These are phyloP conservation scores for Oryzias melastigma DNA, from an alignment of 2,113 vertebrate genomes.

Conservation along the genomic window DNA sequence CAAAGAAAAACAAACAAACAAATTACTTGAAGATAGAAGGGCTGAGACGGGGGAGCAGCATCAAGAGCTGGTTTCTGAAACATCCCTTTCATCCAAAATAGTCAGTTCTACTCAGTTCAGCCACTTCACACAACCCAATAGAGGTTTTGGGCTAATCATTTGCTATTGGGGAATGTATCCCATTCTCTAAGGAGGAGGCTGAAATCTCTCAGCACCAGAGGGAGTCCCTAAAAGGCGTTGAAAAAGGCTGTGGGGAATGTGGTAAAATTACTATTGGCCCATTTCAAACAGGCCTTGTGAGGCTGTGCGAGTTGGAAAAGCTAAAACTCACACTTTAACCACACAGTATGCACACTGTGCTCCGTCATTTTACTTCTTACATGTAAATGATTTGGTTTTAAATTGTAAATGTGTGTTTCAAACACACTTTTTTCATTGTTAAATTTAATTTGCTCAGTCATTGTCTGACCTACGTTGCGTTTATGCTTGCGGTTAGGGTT, in stretches of 20 bases:
- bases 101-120: constrained; percentile 24
- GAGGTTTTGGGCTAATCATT: constrained; percentile 55
- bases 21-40: constrained; percentile 24
- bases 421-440: background rate
- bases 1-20: constrained; percentile 47
- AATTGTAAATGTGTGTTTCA: background rate
- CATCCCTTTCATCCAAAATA: constrained; percentile 45
- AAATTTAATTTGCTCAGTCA: background rate
- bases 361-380: background rate
- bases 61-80: constrained; percentile 22
- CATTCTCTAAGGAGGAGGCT: constrained; percentile 34
- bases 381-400: background rate
- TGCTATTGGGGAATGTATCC: constrained; percentile 36
- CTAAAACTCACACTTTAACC: constrained; percentile 15
- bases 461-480: too few relatives aligned
- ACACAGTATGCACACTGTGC: background rate
- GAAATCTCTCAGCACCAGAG: constrained; percentile 41
- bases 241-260: constrained; percentile 37
- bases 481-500: too few relatives aligned
- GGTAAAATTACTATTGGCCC: constrained; percentile 34
- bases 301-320: constrained; percentile 22
- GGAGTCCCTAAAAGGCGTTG: constrained; percentile 30
- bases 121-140: constrained; percentile 46
- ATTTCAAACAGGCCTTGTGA: constrained; percentile 25
- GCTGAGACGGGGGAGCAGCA: constrained; percentile 28